phyloP scores from a whole-genome alignment of 2,888 invertebrate genomes.

The Tenthredo distinguenda region DNA sequence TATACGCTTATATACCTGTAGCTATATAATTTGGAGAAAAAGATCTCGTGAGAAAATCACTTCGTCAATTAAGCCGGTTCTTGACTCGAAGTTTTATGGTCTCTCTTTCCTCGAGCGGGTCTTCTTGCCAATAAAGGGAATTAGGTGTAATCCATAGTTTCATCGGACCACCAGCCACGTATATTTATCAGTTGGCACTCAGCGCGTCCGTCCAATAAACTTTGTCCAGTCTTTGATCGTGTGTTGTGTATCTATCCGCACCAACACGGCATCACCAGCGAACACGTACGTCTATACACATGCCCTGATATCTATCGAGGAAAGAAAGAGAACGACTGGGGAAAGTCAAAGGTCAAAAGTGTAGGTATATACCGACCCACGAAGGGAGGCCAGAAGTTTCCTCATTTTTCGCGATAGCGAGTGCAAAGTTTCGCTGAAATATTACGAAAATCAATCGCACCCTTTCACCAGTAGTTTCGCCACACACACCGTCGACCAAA shows the following conservation, averaged over 20 bases:
- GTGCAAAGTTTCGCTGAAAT: conserved; percentile 72
- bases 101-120: conserved; percentile 41
- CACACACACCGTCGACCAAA: conserved; percentile 22
- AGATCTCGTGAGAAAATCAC: conserved; percentile 24
- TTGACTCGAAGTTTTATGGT: conserved; percentile 48
- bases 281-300: neutral
- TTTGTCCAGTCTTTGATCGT: conserved; percentile 34
- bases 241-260: neutral
- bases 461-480: conserved; percentile 51
- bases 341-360: conserved; percentile 18
- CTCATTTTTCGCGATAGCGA: conserved; percentile 73
- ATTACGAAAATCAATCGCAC: conserved; percentile 74
- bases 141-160: conserved; percentile 57
- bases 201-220: conserved; percentile 41
- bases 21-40: neutral
- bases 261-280: neutral
- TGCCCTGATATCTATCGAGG: conserved; percentile 4
- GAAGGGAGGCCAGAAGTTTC: conserved; percentile 67
- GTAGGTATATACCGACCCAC: conserved; percentile 1
- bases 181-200: conserved; percentile 46
- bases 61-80: conserved; percentile 41
- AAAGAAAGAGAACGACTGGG: conserved; percentile 7
- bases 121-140: conserved; percentile 54
- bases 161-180: conserved; percentile 50
- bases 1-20: neutral